A percentile compares a stretch with the other conserved stretches of the same genome.
phyloP scores from a whole-genome alignment of 2,797 vertebrate genomes.

The Lacerta bilineata region DNA sequence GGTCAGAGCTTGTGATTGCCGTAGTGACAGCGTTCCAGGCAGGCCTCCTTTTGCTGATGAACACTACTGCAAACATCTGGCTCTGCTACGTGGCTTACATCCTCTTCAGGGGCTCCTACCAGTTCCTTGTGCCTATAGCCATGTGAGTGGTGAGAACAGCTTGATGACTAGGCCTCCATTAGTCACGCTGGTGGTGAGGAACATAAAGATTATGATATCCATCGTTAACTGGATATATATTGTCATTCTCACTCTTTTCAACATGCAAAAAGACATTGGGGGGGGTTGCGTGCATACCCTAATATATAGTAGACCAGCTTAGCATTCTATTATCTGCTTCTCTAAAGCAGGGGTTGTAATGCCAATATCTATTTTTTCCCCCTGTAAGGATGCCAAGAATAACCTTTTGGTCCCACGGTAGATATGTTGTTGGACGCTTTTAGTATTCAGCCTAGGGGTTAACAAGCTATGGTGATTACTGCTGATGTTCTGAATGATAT shows the following conservation, averaged over 20 bases:
- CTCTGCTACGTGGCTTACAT: slow-evolving; percentile 88
- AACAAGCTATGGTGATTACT: neutral
- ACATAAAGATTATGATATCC: too few relatives aligned
- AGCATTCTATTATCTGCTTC: neutral
- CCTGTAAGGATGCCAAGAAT: neutral
- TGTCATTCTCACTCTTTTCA: neutral
- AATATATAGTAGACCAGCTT: neutral
- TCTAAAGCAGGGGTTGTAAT: neutral
- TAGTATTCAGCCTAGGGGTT: neutral
- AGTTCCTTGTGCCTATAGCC: slow-evolving; percentile 96
- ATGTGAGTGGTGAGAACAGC: slow-evolving; percentile 84
- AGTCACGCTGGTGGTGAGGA: neutral
- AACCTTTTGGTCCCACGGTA: neutral
- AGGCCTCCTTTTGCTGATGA: slow-evolving; percentile 88
- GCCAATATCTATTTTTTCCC: neutral
- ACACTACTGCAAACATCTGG: slow-evolving; percentile 85
- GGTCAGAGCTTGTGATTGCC: slow-evolving; percentile 91
- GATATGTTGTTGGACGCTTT: neutral
- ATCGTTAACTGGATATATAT: neutral
- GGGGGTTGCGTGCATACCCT: neutral
- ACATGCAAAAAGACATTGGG: neutral
- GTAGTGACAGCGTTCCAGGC: slow-evolving; percentile 87
- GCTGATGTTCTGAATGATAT: neutral
- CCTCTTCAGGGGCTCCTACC: slow-evolving; percentile 92
- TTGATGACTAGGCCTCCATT: neutral